Base-by-base conservation (phyloP, 2,888 invertebrate species). In the Ochropleura plecta region DNA sequence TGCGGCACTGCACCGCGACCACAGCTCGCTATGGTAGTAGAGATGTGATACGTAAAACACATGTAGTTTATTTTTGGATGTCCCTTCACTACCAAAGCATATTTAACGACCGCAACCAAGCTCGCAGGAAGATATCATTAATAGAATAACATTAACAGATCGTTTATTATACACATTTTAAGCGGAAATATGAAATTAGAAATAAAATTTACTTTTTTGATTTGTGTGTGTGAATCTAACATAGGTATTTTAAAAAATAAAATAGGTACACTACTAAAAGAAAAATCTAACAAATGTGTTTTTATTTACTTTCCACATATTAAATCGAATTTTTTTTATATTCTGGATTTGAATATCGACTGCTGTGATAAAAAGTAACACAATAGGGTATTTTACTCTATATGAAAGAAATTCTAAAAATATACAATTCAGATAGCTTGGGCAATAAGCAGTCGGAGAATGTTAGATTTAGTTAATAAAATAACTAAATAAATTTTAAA, bases 91-190 rank as follows among this genome's bases (percentile, higher is more conserved):
- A 81, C 86, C 90, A 92, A 91, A 91, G 91, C 90, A 87, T 90
- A 91, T 88, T 92, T 93, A 90, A 94, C 91, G 92, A 92, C 83
- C 86, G 51, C 90, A 88, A 84, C 90, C 90, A 86, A 84, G 88
- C 86, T 87, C 89, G 91, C 95, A 95, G 95, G 95, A 95, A 95
- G 95, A 89, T 92, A 93, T 95, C 92, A 95, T 93, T 94, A 96
- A 95, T 93, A 91, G 89, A 91, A 91, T 88, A 92, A 92, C 92
- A 94, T 95, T 93, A 94, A 93, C 93, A 93, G 90, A 86, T 91
- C 92, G 90, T 94, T 92, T 90, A 91, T 93, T 91, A 92, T 90
- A 89, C 85, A 86, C 85, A 88, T 90, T 91, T 84, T 87, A 85
- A 92, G 88, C 92, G 94, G 94, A 95, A 93, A 93, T 87, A 89